Percentiles rank a stretch among this genome's conserved stretches.
phyloP scores from a whole-genome alignment of 2,113 vertebrate species.

The Pomatorhinus ruficollis region DNA sequence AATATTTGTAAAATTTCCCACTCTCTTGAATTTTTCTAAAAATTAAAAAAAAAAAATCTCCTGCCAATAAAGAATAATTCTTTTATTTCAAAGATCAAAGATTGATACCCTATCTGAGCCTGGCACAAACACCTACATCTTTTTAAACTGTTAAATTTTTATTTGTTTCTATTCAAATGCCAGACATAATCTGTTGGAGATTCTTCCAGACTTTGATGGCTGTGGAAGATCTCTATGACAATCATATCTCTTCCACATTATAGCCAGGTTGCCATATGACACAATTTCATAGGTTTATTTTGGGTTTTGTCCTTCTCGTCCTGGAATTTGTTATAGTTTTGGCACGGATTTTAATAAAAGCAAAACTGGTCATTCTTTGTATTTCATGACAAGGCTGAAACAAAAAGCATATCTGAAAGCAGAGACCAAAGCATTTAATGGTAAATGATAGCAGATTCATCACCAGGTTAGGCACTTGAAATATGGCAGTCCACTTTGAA shows the following conservation, averaged over 20 bases:
- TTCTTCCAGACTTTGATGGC: not conserved
- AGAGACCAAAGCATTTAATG: conserved; percentile 60
- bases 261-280: conserved; percentile 17
- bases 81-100: not conserved
- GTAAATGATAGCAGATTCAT: conserved; percentile 70
- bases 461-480: conserved; percentile 58
- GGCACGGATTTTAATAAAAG: not conserved
- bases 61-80: not conserved
- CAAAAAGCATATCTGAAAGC: conserved; percentile 31
- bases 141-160: not conserved
- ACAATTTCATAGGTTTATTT: conserved; percentile 51
- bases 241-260: conserved; percentile 3
- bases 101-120: not conserved
- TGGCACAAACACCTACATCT: not conserved
- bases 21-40: not conserved
- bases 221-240: not conserved
- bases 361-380: not conserved
- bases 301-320: not conserved
- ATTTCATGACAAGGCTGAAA: not conserved
- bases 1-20: not conserved
- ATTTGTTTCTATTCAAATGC: not conserved
- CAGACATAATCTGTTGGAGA: not conserved
- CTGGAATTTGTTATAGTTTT: conserved; percentile 1
- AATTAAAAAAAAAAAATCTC: not conserved
- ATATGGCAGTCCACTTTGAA: conserved; percentile 63